Evolutionary conservation across 2,113 vertebrate genomes (phyloP), one percentile per base, ranked within the genome.

Genomic region (Nannospalax galili): DNA sequence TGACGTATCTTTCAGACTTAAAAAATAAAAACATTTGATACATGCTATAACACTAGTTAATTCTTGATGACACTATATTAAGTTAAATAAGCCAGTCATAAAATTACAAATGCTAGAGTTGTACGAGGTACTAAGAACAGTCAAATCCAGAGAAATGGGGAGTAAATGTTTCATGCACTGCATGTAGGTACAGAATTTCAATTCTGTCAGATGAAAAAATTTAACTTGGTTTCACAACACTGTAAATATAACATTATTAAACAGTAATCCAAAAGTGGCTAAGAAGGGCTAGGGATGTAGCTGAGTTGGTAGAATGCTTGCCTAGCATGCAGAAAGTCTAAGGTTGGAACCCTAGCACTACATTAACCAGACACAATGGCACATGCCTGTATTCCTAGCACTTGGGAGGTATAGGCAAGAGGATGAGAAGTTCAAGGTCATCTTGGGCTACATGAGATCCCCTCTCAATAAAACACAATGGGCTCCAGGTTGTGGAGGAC

Each of bases 71-170:
- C 5, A 90, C 3, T 24, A 81, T 35, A 14, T 48, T 56, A 91
- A 88, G 52, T 30, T 37, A 84, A 78, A 93, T 84, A 82, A 86
- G n/a, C 64, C 88, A 84, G 52, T 69, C 89, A 87, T 56, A 84
- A 87, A 88, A 92, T 86, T 65, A 75, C 45, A 93, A 95, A 73
- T 37, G 56, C 45, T 37, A 91, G 35, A 58, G 30, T 91, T 87
- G 48, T 20, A 74, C 62, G 40, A 88, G 30, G 48, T 92, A 82
- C 12, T 17, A 28, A 62, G 40, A 32, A 8, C 48, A 65, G 11
- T 67, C 56, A 80, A 88, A 74, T 74, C 48, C 37, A n/a, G 24
- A 84, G 45, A 80, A 26, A 60, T 52, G 11, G 32, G 28, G 11
- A 48, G 20, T n/a, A 48, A 12, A 48, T 52, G 30, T 56, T 20